These are phyloP conservation scores for Chascanopsetta lugubris DNA, from an alignment of 2,113 vertebrate species.

Conservation along the genomic window DNA sequence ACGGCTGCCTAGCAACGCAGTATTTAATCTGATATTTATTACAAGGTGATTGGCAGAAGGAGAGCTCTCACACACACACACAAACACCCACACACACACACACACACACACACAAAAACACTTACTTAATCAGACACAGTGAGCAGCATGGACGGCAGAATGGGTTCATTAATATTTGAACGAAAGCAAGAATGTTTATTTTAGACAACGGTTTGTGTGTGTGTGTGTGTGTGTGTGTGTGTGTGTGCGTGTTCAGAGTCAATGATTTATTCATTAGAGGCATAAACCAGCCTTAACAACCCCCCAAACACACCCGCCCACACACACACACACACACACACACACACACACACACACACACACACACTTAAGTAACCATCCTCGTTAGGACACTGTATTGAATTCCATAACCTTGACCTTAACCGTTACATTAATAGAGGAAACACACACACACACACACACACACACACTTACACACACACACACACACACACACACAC, in stretches of 20 bases:
- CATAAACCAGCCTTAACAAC: constrained; percentile 12
- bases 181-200: constrained; percentile 18
- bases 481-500: too few species aligned
- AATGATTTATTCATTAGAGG: constrained; percentile 54
- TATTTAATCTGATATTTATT: constrained; percentile 58
- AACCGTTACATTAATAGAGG: background rate
- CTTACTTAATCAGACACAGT: constrained; percentile 4
- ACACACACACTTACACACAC: too few species aligned
- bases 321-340: constrained; percentile 5
- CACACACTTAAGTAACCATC: background rate
- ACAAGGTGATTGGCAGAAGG: constrained; percentile 40
- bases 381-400: background rate
- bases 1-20: constrained; percentile 37
- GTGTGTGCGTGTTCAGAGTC: constrained; percentile 5
- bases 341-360: constrained; percentile 24
- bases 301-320: background rate
- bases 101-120: constrained; percentile 12
- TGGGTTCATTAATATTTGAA: constrained; percentile 56
- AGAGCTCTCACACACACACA: constrained; percentile 2
- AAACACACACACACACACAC: too few species aligned
- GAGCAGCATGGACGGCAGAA: constrained; percentile 24
- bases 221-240: constrained; percentile 1
- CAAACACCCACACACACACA: constrained; percentile 3
- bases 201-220: constrained; percentile 7
- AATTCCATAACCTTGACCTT: background rate